Percentiles rank a stretch among this genome's conserved stretches.
phyloP scores from a whole-genome alignment of 1,140 invertebrate genomes.

The Tetramorium alpestre region DNA sequence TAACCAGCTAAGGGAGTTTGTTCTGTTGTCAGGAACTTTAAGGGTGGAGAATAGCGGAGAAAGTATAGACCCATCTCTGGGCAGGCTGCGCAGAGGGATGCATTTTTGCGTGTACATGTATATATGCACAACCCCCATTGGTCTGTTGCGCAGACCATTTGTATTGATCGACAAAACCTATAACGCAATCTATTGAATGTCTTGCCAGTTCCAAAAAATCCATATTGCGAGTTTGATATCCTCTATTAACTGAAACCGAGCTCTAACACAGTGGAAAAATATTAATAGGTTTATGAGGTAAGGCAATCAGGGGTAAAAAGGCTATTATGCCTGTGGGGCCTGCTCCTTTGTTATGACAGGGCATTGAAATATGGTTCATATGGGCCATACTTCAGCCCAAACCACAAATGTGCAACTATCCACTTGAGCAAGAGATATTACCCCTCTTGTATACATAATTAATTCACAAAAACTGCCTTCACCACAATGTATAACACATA shows the following conservation, averaged over 20 bases:
- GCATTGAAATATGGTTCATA: constrained; percentile 80
- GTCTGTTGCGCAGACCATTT: constrained; percentile 79
- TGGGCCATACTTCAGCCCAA: constrained; percentile 27
- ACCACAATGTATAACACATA: not conserved
- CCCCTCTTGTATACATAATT: not conserved
- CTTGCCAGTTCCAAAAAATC: constrained; percentile 48
- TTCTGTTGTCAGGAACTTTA: constrained; percentile 64
- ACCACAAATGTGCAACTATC: constrained; percentile 45
- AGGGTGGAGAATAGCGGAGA: constrained; percentile 68
- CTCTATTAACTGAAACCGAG: constrained; percentile 70
- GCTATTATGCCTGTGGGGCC: constrained; percentile 66
- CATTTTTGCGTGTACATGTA: constrained; percentile 71
- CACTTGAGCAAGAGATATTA: constrained; percentile 1
- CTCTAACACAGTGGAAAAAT: constrained; percentile 75
- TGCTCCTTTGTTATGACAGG: constrained; percentile 72
- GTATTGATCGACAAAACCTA: constrained; percentile 85
- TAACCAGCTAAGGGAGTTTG: constrained; percentile 73
- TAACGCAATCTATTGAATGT: constrained; percentile 78
- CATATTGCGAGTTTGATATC: constrained; percentile 42
- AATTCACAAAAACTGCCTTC: not conserved
- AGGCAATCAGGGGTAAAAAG: constrained; percentile 71
- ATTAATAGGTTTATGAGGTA: constrained; percentile 75
- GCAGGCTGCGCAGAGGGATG: constrained; percentile 80
- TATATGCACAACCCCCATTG: constrained; percentile 74
- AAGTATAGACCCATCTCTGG: constrained; percentile 67